Conservation (phyloP, 1,140 invertebrate genomes). For the Scaptomyza montana region DNA sequence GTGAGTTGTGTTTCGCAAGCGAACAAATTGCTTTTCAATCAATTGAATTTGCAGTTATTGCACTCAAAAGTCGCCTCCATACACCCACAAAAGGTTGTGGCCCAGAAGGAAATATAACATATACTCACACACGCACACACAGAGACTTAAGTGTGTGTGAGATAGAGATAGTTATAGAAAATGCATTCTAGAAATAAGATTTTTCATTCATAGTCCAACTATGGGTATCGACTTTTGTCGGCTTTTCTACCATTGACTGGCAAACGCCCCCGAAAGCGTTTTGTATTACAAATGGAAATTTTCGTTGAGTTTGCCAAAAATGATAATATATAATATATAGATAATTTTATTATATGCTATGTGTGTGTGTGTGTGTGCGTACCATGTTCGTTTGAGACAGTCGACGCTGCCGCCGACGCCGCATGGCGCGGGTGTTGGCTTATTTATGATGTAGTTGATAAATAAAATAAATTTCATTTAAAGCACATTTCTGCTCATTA, state of each 20-base stretch:
- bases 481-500: slow-evolving; percentile 52
- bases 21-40: slow-evolving; percentile 77
- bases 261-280: slow-evolving; percentile 71
- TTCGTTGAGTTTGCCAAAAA: slow-evolving; percentile 68
- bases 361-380: slow-evolving; percentile 1
- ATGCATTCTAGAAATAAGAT: slow-evolving; percentile 5
- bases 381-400: not conserved
- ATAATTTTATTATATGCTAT: slow-evolving; percentile 15
- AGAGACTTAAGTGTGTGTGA: not conserved
- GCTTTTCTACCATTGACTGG: slow-evolving; percentile 67
- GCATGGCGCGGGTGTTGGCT: slow-evolving; percentile 60
- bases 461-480: slow-evolving; percentile 80
- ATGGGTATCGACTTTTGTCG: slow-evolving; percentile 35
- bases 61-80: slow-evolving; percentile 47
- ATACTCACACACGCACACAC: slow-evolving; percentile 39
- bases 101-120: slow-evolving; percentile 51
- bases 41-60: slow-evolving; percentile 79
- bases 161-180: not conserved
- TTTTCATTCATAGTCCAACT: slow-evolving; percentile 56
- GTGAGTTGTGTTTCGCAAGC: slow-evolving; percentile 18
- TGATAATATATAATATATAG: slow-evolving; percentile 29
- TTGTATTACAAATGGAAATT: slow-evolving; percentile 76
- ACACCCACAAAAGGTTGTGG: slow-evolving; percentile 41
- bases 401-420: slow-evolving; percentile 34
- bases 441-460: slow-evolving; percentile 78